A percentile compares a stretch with the other conserved stretches of the same genome.
Evolutionary conservation across 1,140 invertebrate species (phyloP).

Genomic region (Lasaia peninsularis): DNA sequence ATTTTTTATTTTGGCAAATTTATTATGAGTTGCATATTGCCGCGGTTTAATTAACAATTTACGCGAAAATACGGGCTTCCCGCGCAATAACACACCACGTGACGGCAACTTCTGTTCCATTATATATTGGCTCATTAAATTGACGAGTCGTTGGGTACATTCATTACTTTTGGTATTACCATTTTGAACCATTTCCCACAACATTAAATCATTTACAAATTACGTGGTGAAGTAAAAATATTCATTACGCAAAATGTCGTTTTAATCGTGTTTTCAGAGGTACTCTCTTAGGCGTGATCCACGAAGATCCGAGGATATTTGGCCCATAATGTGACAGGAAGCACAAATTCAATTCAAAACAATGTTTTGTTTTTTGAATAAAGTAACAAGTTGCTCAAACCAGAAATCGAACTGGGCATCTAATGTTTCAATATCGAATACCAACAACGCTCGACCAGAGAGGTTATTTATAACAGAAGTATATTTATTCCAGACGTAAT

Average conservation of each 20-base stretch:
- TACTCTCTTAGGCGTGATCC: too few relatives aligned
- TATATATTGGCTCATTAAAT: slow-evolving; percentile 24
- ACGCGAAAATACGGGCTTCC: slow-evolving; percentile 29
- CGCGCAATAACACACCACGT: slow-evolving; percentile 31
- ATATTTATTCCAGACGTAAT: slow-evolving; percentile 32
- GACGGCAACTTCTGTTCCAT: slow-evolving; percentile 27
- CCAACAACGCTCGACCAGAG: too few relatives aligned
- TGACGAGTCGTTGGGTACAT: slow-evolving; percentile 14
- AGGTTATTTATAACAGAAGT: neutral
- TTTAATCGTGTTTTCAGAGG: too few relatives aligned
- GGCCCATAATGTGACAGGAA: too few relatives aligned
- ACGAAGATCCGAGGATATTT: too few relatives aligned
- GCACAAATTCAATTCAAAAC: too few relatives aligned
- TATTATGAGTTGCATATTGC: slow-evolving; percentile 36
- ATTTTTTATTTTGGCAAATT: slow-evolving; percentile 18
- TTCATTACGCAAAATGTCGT: neutral
- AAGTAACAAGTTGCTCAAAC: too few relatives aligned
- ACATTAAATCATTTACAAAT: neutral
- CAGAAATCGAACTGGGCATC: too few relatives aligned
- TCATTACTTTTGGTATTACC: neutral
- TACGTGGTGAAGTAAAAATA: neutral
- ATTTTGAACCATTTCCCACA: neutral
- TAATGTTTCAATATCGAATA: too few relatives aligned
- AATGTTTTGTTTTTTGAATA: too few relatives aligned
- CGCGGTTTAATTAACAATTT: slow-evolving; percentile 42